Conservation (phyloP, 1,140 invertebrate species). For the Drosophila nannoptera region DNA sequence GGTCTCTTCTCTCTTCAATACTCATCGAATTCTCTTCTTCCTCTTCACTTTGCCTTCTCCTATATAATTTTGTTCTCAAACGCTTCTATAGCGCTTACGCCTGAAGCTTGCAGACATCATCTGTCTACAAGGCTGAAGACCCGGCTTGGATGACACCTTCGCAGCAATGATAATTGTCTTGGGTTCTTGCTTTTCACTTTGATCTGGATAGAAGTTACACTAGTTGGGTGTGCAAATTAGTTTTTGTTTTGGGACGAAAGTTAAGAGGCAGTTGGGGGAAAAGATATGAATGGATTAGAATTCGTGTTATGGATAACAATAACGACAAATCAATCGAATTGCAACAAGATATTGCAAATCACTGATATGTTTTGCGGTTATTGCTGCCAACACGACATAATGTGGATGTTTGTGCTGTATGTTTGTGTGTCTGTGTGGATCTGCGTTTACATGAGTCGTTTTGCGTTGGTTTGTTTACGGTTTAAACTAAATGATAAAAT, state of each 20-base stretch:
- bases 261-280: constrained; percentile 17
- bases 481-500: constrained; percentile 75
- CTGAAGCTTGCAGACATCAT: not conserved
- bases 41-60: not conserved
- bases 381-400: constrained; percentile 40
- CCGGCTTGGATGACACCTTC: not conserved
- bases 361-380: constrained; percentile 3
- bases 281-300: constrained; percentile 42
- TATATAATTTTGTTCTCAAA: constrained; percentile 15
- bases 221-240: constrained; percentile 30
- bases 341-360: not conserved
- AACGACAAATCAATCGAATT: constrained; percentile 12
- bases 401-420: constrained; percentile 39
- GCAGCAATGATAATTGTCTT: constrained; percentile 13
- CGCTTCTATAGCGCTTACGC: constrained; percentile 11
- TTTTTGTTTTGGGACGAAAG: constrained; percentile 7
- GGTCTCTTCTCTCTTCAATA: constrained; percentile 6
- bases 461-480: constrained; percentile 39
- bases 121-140: not conserved
- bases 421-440: constrained; percentile 22
- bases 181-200: constrained; percentile 40
- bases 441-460: constrained; percentile 9
- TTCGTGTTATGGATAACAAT: constrained; percentile 21
- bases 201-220: constrained; percentile 56
- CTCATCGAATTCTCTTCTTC: constrained; percentile 1